Percentiles rank a stretch among this genome's conserved stretches.
phyloP scores from a whole-genome alignment of 2,113 vertebrate species.

The Danionella cerebrum region DNA sequence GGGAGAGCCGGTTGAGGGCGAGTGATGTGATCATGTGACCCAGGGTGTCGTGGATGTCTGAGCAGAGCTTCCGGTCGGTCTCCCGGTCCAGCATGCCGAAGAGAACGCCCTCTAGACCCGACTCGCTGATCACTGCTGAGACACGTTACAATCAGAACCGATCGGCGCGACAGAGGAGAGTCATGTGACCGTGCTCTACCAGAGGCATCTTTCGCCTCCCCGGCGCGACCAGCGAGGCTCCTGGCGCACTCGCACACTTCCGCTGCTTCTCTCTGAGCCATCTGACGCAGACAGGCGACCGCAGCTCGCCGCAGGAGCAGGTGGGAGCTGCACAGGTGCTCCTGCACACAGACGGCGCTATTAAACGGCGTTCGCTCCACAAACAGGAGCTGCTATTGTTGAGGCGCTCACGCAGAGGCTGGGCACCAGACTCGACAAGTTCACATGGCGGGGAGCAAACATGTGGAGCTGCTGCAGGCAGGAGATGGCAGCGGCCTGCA shows the following conservation, averaged over 20 bases:
- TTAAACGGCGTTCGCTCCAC: no score
- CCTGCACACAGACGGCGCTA: conserved; percentile 68
- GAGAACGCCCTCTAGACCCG: conserved; percentile 89
- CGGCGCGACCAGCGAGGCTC: conserved; percentile 82
- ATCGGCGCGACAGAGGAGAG: no score
- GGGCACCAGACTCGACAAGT: conserved; percentile 93
- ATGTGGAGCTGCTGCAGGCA: conserved; percentile 98
- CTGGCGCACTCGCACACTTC: conserved; percentile 97
- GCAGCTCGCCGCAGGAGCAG: conserved; percentile 87
- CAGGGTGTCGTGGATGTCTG: conserved; percentile 94
- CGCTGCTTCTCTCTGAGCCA: conserved; percentile 90
- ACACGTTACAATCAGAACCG: conserved; percentile 88
- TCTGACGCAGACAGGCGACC: conserved; percentile 90
- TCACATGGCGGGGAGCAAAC: conserved; percentile 96
- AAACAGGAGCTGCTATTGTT: no score
- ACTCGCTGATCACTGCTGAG: no score
- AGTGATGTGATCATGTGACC: conserved; percentile 97
- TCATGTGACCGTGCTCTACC: no score
- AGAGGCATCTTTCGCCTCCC: conserved; percentile 85
- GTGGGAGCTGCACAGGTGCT: conserved; percentile 94
- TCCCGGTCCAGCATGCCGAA: conserved; percentile 97
- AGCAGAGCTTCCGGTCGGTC: conserved; percentile 91
- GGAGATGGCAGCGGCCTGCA: conserved; percentile 95
- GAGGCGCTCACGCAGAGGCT: conserved; percentile 83
- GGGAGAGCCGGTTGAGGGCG: conserved; percentile 91